These are phyloP conservation scores for Megalopta genalis DNA, from an alignment of 1,140 invertebrate genomes.

Conservation along the genomic window DNA sequence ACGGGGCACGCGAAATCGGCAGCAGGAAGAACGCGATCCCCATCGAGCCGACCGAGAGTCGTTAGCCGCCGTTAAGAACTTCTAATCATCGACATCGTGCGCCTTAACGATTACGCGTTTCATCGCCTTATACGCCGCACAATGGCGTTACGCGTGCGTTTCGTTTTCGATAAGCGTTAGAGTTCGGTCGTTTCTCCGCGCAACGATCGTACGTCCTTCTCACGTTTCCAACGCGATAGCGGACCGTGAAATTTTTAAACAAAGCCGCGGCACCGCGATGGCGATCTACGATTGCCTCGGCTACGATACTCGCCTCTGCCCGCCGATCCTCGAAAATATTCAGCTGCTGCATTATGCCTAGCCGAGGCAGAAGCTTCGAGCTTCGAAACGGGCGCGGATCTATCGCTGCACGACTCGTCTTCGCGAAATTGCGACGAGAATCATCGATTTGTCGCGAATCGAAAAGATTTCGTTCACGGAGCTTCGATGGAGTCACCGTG, in stretches of 20 bases:
- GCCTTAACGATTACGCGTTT: constrained; percentile 17
- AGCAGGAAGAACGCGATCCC: background rate
- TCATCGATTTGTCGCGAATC: no score
- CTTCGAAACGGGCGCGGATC: no score
- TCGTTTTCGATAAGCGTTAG: background rate
- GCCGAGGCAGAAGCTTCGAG: no score
- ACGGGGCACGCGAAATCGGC: background rate
- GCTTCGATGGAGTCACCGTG: no score
- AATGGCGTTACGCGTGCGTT: constrained; percentile 1
- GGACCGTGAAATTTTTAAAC: constrained; percentile 32
- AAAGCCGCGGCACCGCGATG: background rate
- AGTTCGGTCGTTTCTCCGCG: background rate
- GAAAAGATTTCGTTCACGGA: no score
- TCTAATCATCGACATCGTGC: constrained; percentile 16
- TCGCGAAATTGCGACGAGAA: no score
- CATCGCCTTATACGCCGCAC: background rate
- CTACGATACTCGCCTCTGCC: no score
- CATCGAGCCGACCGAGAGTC: background rate
- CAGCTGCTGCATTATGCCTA: no score
- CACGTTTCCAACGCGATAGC: constrained; percentile 26
- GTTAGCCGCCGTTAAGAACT: constrained; percentile 4
- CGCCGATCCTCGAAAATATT: no score
- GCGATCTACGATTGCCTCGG: background rate
- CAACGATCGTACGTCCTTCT: constrained; percentile 19
- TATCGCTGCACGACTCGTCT: no score